phyloP scores from a whole-genome alignment of 1,140 invertebrate species.

The Metaphire vulgaris region DNA sequence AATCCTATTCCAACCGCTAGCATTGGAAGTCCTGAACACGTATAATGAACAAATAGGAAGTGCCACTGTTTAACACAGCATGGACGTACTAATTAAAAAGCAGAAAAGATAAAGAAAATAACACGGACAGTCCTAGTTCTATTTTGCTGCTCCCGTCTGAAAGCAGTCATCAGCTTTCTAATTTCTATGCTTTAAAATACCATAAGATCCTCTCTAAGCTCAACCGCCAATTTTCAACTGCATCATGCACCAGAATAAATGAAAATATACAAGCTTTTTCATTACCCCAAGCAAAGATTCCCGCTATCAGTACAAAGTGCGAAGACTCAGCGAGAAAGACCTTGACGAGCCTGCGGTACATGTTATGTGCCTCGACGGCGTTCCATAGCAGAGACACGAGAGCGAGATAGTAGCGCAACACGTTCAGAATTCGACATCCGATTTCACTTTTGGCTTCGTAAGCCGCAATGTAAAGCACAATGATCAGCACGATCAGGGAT shows the following conservation, averaged over 20 bases:
- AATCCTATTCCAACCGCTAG: background rate
- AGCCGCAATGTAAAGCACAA: constrained; percentile 19
- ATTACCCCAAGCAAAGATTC: constrained; percentile 18
- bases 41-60: no score
- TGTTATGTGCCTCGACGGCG: constrained; percentile 21
- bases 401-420: constrained; percentile 18
- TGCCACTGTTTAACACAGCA: no score
- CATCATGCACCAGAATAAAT: no score
- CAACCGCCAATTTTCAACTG: no score
- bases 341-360: constrained; percentile 21
- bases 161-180: no score
- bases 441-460: background rate
- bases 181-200: no score
- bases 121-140: no score
- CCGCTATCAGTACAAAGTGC: constrained; percentile 4
- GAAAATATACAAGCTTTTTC: no score
- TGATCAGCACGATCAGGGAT: constrained; percentile 5
- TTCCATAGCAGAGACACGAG: constrained; percentile 22
- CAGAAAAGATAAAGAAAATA: no score
- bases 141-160: no score
- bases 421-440: constrained; percentile 11
- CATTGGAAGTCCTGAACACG: background rate
- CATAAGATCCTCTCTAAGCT: no score
- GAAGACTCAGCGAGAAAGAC: constrained; percentile 8
- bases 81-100: no score